Base-by-base conservation (phyloP, 2,888 invertebrate genomes). In the Drosophila rellima region DNA sequence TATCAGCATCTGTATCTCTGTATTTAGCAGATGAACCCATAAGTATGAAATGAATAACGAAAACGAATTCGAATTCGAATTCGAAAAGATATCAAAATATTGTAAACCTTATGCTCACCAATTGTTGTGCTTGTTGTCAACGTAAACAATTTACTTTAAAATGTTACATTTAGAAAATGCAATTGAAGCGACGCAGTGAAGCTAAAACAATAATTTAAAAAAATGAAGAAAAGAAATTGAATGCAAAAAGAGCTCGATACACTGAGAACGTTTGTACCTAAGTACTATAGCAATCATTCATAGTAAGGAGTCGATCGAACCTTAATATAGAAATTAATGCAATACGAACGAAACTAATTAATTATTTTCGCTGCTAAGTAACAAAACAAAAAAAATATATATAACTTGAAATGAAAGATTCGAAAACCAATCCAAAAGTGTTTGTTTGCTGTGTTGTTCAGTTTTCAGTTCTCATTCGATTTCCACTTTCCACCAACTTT, bases 31-130 rank as follows among this genome's bases (percentile, higher is more conserved):
- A 56, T 52, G 11, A 61, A n/a, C 13, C 50, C 44, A 50, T 59
- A 61, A 35, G 6, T 47, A 23, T 20, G 56, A 37, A 64, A 17
- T 8, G 33, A 29, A 55, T 55, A 55, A 44, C 33, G 6, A 44
- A 50, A 54, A 47, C n/a, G 35, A n/a, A n/a, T n/a, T n/a, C n/a
- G n/a, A n/a, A n/a, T n/a, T n/a, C n/a, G n/a, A n/a, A n/a, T n/a
- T n/a, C n/a, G n/a, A 69, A 48, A 45, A 15, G 15, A 45, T 26
- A 45, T 8, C 13, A 48, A 29, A 59, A 54, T 62, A 83, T 80
- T 89, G 90, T 86, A 86, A 86, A 86, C 85, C 85, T 86, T 86
- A 86, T 86, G 85, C 85, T 86, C 85, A 86, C 85, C 86, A 75
- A 80, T 84, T 88, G 78, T 89, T 88, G 87, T 88, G 90, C 86